Evolutionary conservation across 2,888 invertebrate species (phyloP).

Genomic region (Hymenopus coronatus): DNA sequence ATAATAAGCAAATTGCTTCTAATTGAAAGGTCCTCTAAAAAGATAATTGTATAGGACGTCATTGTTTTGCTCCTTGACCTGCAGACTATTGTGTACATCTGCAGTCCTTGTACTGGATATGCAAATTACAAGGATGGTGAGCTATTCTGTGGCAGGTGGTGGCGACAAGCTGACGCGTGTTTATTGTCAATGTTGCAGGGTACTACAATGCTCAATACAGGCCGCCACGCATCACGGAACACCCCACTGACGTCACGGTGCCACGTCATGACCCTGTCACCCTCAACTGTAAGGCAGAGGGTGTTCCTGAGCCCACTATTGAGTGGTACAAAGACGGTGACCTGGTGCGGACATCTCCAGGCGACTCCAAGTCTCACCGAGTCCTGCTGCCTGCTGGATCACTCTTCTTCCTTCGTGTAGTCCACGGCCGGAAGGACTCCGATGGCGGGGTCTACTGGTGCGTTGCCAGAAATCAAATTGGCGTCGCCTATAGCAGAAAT

Average conservation of each 20-base stretch:
- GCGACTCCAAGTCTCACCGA: slow-evolving; percentile 75
- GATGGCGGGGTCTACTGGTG: slow-evolving; percentile 97
- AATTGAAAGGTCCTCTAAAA: too few relatives aligned
- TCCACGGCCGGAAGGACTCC: slow-evolving; percentile 91
- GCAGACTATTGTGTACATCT: too few relatives aligned
- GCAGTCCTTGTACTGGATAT: background rate
- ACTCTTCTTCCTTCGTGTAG: slow-evolving; percentile 89
- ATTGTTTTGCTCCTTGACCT: too few relatives aligned
- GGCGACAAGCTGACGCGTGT: background rate
- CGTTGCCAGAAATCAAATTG: slow-evolving; percentile 88
- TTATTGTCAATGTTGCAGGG: slow-evolving; percentile 11
- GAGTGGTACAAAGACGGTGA: slow-evolving; percentile 92
- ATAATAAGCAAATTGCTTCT: too few relatives aligned
- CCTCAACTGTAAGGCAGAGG: slow-evolving; percentile 95
- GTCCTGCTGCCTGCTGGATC: slow-evolving; percentile 88
- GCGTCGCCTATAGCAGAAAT: slow-evolving; percentile 85
- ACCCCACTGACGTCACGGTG: slow-evolving; percentile 94
- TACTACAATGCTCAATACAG: slow-evolving; percentile 45
- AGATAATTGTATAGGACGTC: too few relatives aligned
- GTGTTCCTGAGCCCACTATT: slow-evolving; percentile 85
- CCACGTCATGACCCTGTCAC: slow-evolving; percentile 96
- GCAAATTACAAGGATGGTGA: background rate
- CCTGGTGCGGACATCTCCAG: slow-evolving; percentile 67
- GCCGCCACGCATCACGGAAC: slow-evolving; percentile 93
- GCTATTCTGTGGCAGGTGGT: background rate